Base-by-base conservation (phyloP, 2,113 vertebrate genomes). In the Salvator merianae region DNA sequence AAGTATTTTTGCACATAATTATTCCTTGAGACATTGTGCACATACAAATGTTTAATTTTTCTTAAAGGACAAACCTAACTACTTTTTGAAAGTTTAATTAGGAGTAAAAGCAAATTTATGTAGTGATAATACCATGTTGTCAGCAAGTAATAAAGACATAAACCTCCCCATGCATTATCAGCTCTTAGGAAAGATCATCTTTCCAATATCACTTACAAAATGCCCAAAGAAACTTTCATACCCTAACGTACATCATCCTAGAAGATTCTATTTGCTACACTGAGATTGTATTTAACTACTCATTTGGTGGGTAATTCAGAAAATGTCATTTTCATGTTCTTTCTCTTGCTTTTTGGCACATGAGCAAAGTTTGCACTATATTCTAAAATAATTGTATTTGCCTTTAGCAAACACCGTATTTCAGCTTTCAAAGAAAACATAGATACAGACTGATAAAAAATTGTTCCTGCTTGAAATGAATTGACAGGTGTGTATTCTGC, bases 71-170 rank as follows among this genome's bases (percentile, higher is more conserved):
- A 94, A 89, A 90, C 62, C 7, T 47, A 93, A 86, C 36, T 84
- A 36, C 38, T 89, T 90, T 91, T 87, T 89, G 88, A 92, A 95
- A 92, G 85, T 94, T 94, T 95, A 94, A 94, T 93, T 91, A 89
- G 78, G 74, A 93, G 28, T 89, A 88, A 92, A 93, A 92, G 91
- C 77, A 94, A 92, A 90, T 93, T 94, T 94, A 88, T 85, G 80
- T 85, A 91, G 87, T 69, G 55, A 89, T 93, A 76, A 59, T 68
- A 82, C 62, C 82, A 91, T 53, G 84, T 65, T 93, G 87, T 85
- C 87, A 90, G 79, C 43, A 88, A 76, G 47, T 87, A 87, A 92
- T 89, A 82, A 93, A 94, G 88, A 92, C 79, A 94, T 93, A 93
- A 72, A 91, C 81, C 55, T 89, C 79, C 73, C 73, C 34, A 22